phyloP scores from a whole-genome alignment of 2,113 vertebrate genomes.

The Ailuropoda melanoleuca region DNA sequence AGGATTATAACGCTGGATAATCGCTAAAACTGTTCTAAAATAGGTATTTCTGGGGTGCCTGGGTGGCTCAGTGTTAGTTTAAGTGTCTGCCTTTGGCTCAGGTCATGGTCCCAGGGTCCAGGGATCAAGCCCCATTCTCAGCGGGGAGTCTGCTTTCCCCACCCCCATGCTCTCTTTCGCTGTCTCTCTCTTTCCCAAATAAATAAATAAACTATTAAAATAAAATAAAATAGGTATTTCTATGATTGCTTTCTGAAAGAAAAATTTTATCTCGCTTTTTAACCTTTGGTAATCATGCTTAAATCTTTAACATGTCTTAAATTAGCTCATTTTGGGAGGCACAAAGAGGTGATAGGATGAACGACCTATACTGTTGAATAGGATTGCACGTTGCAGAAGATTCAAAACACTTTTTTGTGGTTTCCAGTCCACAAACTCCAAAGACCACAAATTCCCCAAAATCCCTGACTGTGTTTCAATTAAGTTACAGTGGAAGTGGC shows the following conservation, averaged over 20 bases:
- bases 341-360: not conserved
- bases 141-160: not conserved
- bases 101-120: not conserved
- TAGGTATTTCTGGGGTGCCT: not conserved
- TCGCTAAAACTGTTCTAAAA: not conserved
- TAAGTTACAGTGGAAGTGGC: not conserved
- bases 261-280: not conserved
- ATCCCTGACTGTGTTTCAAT: not conserved
- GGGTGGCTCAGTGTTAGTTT: not conserved
- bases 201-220: not conserved
- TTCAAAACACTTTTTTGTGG: not conserved
- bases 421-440: not conserved
- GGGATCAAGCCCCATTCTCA: not conserved
- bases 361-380: not conserved
- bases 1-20: not conserved
- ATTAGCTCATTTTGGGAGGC: not conserved
- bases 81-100: not conserved
- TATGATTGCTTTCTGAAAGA: not conserved
- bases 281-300: not conserved
- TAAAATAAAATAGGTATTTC: not conserved
- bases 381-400: not conserved
- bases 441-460: not conserved
- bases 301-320: conserved; percentile 8
- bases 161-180: not conserved
- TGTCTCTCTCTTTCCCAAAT: not conserved